Evolutionary conservation across 2,113 vertebrate species (phyloP).

Genomic region (Vimba vimba): DNA sequence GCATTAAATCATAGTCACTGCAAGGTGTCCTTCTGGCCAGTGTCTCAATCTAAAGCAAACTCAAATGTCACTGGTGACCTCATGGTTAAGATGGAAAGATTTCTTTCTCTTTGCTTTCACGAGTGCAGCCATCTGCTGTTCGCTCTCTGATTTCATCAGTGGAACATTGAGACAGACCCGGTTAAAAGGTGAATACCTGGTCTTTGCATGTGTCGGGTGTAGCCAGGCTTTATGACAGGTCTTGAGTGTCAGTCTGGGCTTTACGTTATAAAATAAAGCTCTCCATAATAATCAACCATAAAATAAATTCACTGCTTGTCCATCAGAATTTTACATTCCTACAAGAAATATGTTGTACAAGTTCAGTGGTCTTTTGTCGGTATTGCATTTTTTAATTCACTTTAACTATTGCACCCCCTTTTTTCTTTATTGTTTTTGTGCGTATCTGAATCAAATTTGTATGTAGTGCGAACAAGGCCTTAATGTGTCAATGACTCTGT

Average conservation of each 20-base stretch:
- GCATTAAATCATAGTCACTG: neutral
- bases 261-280: slow-evolving; percentile 40
- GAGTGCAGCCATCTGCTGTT: slow-evolving; percentile 1
- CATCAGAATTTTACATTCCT: neutral
- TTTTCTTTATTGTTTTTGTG: too few species aligned
- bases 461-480: too few species aligned
- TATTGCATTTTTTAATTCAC: too few species aligned
- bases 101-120: neutral
- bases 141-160: neutral
- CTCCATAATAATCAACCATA: neutral
- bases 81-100: slow-evolving; percentile 18
- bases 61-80: neutral
- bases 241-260: neutral
- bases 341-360: neutral
- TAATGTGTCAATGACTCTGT: too few species aligned
- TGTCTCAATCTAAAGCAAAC: neutral
- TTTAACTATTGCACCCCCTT: too few species aligned
- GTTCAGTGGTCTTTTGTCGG: too few species aligned
- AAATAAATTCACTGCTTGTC: neutral
- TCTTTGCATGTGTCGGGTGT: neutral
- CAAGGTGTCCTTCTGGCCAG: neutral
- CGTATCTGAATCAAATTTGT: too few species aligned
- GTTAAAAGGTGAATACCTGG: neutral
- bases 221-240: neutral
- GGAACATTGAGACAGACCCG: neutral